Evolutionary conservation across 2,113 vertebrate species (phyloP).

Genomic region (Hyperopisus bebe): DNA sequence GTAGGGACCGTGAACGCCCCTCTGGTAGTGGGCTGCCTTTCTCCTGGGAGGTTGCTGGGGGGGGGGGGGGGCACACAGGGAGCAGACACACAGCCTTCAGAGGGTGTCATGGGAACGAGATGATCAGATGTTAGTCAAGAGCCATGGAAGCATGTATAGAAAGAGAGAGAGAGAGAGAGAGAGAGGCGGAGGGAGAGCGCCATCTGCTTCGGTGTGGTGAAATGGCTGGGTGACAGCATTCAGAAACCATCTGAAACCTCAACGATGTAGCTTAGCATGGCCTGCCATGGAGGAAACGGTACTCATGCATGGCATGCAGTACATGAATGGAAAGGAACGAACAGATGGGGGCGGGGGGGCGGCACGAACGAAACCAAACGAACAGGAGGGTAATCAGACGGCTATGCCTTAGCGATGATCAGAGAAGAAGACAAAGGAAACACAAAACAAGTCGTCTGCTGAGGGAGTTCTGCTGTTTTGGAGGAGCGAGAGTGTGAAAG

Average conservation of each 20-base stretch:
- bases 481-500: slow-evolving; percentile 78
- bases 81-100: slow-evolving; percentile 28
- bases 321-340: slow-evolving; percentile 31
- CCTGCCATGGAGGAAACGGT: slow-evolving; percentile 56
- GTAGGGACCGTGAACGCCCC: slow-evolving; percentile 71
- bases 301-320: slow-evolving; percentile 70
- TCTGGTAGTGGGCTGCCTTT: slow-evolving; percentile 81
- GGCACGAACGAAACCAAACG: slow-evolving; percentile 34
- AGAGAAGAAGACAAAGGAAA: slow-evolving; percentile 38
- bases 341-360: slow-evolving; percentile 54
- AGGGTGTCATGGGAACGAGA: slow-evolving; percentile 43
- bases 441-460: slow-evolving; percentile 53
- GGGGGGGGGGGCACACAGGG: slow-evolving; percentile 21
- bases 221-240: slow-evolving; percentile 67
- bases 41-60: slow-evolving; percentile 77
- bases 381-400: slow-evolving; percentile 52
- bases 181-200: slow-evolving; percentile 12
- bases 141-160: slow-evolving; percentile 26
- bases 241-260: slow-evolving; percentile 67
- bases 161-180: slow-evolving; percentile 15
- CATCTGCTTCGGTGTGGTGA: slow-evolving; percentile 47
- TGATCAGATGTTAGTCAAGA: slow-evolving; percentile 5
- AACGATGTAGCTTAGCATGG: slow-evolving; percentile 54
- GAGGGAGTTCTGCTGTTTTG: slow-evolving; percentile 50
- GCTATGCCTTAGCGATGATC: slow-evolving; percentile 58